Conservation (phyloP, 2,113 vertebrate genomes). For the Saccopteryx bilineata region DNA sequence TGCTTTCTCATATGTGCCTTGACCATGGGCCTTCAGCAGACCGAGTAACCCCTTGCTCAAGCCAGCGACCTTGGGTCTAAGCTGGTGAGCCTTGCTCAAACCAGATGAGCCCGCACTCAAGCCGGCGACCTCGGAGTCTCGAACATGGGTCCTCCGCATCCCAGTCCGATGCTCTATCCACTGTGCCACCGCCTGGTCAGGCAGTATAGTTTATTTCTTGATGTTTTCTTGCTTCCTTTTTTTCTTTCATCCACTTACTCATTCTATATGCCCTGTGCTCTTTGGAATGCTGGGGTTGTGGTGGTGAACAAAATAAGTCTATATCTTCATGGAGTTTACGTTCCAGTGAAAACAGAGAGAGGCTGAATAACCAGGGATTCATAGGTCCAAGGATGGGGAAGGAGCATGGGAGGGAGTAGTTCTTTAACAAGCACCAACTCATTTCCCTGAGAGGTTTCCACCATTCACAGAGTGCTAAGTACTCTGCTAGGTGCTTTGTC, state of each 20-base stretch:
- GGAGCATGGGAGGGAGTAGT: neutral
- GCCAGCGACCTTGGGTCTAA: no score
- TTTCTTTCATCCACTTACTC: neutral
- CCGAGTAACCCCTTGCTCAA: no score
- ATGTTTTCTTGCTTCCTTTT: neutral
- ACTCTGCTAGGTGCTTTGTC: neutral
- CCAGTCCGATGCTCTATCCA: no score
- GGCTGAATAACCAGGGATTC: neutral
- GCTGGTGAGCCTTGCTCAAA: no score
- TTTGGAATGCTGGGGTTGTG: neutral
- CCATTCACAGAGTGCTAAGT: neutral
- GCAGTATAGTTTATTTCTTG: neutral
- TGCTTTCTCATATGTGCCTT: no score
- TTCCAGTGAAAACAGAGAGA: conserved; percentile 14
- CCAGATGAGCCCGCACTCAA: no score
- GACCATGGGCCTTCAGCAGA: no score
- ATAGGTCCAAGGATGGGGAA: neutral
- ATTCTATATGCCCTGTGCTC: neutral
- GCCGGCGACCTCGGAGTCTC: no score
- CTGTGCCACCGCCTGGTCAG: no score
- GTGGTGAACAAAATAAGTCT: neutral
- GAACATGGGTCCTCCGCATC: no score
- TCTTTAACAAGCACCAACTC: neutral
- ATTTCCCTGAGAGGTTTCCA: neutral
- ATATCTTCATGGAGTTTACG: neutral